A percentile compares a stretch with the other conserved stretches of the same genome.
Conservation (phyloP, 2,113 vertebrate species). For the Galeopterus variegatus region DNA sequence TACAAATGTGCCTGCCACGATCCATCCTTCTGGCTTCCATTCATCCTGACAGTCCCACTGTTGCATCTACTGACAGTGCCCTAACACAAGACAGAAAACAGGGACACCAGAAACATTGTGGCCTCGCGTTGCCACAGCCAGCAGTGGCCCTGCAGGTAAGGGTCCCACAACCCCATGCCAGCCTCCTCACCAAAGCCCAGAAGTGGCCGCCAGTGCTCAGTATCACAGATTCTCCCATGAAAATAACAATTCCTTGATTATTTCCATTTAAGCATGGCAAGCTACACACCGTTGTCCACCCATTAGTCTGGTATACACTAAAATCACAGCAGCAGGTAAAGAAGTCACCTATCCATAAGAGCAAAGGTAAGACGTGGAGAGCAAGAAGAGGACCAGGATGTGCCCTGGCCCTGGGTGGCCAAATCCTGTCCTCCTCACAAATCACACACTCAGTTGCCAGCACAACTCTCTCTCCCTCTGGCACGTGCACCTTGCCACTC, state of each 20-base stretch:
- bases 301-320: neutral
- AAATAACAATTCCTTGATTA: neutral
- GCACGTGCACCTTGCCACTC: too few relatives aligned
- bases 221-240: neutral
- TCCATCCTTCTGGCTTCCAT: fast-evolving
- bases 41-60: fast-evolving
- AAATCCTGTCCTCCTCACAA: too few relatives aligned
- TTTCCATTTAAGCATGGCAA: too few relatives aligned
- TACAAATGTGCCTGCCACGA: neutral
- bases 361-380: fast-evolving
- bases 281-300: fast-evolving
- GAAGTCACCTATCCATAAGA: neutral
- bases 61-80: too few relatives aligned
- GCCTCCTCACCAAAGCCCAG: neutral
- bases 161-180: fast-evolving
- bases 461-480: too few relatives aligned
- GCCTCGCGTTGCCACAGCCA: neutral
- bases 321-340: neutral
- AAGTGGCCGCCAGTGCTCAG: too few relatives aligned
- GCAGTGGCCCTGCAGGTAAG: neutral
- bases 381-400: too few relatives aligned
- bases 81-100: too few relatives aligned
- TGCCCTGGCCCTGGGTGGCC: too few relatives aligned
- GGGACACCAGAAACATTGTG: neutral
- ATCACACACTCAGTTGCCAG: too few relatives aligned